These are phyloP conservation scores for Dorcus parallelipipedus DNA, from an alignment of 2,888 invertebrate species.

Conservation along the genomic window DNA sequence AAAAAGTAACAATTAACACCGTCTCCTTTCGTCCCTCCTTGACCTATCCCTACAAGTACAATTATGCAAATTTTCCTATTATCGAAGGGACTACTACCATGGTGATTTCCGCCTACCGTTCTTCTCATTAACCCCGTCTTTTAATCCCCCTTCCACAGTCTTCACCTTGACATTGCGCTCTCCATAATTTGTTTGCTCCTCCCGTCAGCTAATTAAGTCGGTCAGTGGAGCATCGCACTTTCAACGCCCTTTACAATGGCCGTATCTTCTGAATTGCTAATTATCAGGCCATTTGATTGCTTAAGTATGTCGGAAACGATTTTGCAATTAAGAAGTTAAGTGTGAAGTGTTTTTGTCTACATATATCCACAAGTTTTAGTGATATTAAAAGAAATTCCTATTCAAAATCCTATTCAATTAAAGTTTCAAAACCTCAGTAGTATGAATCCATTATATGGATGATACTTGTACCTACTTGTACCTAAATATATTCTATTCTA, in stretches of 20 bases:
- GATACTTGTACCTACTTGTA: no score
- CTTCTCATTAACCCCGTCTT: slow-evolving; percentile 31
- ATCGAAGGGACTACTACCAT: slow-evolving; percentile 7
- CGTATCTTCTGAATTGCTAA: slow-evolving; percentile 6
- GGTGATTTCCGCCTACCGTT: slow-evolving; percentile 21
- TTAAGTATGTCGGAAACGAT: no score
- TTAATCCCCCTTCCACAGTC: slow-evolving; percentile 34
- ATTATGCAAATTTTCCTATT: slow-evolving; percentile 33
- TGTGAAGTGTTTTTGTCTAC: no score
- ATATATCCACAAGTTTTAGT: no score
- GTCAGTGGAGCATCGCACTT: slow-evolving; percentile 42
- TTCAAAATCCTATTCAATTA: no score
- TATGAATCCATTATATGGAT: no score
- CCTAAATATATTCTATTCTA: no score
- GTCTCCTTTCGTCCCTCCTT: slow-evolving; percentile 17
- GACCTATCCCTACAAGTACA: slow-evolving; percentile 30
- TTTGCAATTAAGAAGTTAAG: no score
- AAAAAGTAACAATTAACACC: not conserved
- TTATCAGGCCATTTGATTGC: no score
- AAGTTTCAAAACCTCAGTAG: no score
- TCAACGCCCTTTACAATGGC: slow-evolving; percentile 19
- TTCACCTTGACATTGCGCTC: slow-evolving; percentile 41
- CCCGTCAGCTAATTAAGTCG: slow-evolving; percentile 42
- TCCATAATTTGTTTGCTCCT: slow-evolving; percentile 35
- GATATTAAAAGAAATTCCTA: no score